Conservation (phyloP, 2,113 vertebrate species). For the Myiagra hebetior region DNA sequence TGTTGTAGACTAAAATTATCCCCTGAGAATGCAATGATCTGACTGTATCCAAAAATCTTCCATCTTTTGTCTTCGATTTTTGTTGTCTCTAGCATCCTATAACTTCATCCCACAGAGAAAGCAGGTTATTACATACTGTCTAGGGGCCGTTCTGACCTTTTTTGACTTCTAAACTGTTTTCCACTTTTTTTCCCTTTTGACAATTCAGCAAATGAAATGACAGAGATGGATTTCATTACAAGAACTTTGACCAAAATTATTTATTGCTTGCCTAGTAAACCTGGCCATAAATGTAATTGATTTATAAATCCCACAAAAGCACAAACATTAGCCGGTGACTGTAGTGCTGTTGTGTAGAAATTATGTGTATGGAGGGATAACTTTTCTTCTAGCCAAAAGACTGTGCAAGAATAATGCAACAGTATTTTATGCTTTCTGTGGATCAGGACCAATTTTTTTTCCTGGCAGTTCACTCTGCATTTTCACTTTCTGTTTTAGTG, state of each 20-base stretch:
- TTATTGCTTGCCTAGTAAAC: neutral
- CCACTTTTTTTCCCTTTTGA: neutral
- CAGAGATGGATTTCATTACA: neutral
- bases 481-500: neutral
- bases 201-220: neutral
- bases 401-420: neutral
- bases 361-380: neutral
- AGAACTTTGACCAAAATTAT: neutral
- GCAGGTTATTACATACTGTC: neutral
- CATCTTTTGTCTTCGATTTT: rapidly evolving
- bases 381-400: neutral
- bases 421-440: neutral
- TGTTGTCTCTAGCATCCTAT: neutral
- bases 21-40: neutral
- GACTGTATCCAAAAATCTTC: neutral
- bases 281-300: neutral
- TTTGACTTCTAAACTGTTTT: neutral
- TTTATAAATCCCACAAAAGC: neutral
- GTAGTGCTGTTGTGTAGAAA: neutral
- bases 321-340: neutral
- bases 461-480: neutral
- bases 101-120: neutral
- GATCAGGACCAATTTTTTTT: neutral
- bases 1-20: neutral
- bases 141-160: neutral